Evolutionary conservation across 2,888 invertebrate genomes (phyloP).

Genomic region (Leucophenga maculata): DNA sequence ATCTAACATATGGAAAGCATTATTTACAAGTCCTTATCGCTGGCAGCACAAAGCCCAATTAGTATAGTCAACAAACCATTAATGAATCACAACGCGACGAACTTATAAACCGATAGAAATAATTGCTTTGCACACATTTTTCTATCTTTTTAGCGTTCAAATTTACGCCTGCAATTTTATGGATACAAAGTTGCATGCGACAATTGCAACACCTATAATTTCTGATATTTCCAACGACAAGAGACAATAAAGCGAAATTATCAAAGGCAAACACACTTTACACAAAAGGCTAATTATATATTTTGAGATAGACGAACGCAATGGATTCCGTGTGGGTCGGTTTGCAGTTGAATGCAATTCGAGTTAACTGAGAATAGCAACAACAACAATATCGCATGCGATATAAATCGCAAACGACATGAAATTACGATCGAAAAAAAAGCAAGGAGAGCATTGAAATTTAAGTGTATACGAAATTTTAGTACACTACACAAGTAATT

Average conservation of each 20-base stretch:
- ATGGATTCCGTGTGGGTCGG: slow-evolving; percentile 8
- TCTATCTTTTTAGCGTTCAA: not conserved
- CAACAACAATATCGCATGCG: slow-evolving; percentile 30
- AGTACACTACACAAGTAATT: too few relatives aligned
- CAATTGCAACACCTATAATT: slow-evolving; percentile 5
- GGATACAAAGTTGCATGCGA: slow-evolving; percentile 1
- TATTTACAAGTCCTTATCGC: too few relatives aligned
- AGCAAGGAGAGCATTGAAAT: slow-evolving; percentile 8
- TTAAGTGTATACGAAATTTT: not conserved
- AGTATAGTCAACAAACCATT: not conserved
- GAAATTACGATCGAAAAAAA: not conserved
- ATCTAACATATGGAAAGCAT: too few relatives aligned
- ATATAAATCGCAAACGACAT: slow-evolving; percentile 5
- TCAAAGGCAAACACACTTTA: slow-evolving; percentile 56
- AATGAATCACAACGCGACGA: not conserved
- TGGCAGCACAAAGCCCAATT: not conserved
- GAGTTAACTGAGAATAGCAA: slow-evolving; percentile 23
- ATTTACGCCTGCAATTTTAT: slow-evolving; percentile 19
- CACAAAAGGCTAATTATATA: slow-evolving; percentile 48
- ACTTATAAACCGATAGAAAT: too few relatives aligned
- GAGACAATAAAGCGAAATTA: slow-evolving; percentile 42
- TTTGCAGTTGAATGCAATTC: slow-evolving; percentile 1
- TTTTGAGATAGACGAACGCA: not conserved
- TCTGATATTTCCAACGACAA: slow-evolving; percentile 17
- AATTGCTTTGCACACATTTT: not conserved